Base-by-base conservation (phyloP, 2,888 invertebrate species). In the Automeris io region DNA sequence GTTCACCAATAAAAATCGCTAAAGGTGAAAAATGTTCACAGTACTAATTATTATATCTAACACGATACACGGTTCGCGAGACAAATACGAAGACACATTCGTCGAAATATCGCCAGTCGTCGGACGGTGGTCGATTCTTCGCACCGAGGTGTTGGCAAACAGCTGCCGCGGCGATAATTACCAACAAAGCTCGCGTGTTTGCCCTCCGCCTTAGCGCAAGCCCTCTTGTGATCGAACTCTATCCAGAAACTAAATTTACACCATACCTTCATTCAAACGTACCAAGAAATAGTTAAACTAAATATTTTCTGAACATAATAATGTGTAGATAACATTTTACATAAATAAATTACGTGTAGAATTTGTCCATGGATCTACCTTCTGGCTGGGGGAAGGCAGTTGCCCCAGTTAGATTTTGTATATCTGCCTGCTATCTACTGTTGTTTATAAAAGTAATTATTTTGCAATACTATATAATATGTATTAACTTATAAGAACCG, bases 61-160 rank as follows among this genome's bases (percentile, higher is more conserved):
- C 61, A 72, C 33, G 43, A 45, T 51, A 54, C 57, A 59, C 45
- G 49, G 52, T 54, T 54, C 58, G 42, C 49, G 47, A 47, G 63
- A 60, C 53, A 49, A 48, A 53, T 61, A 54, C 49, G 60, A 55
- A 55, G 66, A 58, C 52, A 59, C 61, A 62, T 82, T 82, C 82
- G 82, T 46, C 80, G 82, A 83, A 83, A 59, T 70, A 74, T 73
- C 74, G 67, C 62, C 67, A 58, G 59, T 54, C 64, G 70, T 49
- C 67, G 68, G 70, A 61, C 82, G 86, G 85, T 83, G 86, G 86
- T 86, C 86, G 86, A 68, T 75, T 74, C 75, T 83, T 86, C 81
- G 74, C 86, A 83, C 86, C 74, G 55, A 77, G 70, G 81, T 79
- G 83, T 66, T 51, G 58, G 61, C 64, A 76, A 82, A 86, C 76